Conservation (phyloP, 1,140 invertebrate genomes). For the Akabosia matsudoensis region DNA sequence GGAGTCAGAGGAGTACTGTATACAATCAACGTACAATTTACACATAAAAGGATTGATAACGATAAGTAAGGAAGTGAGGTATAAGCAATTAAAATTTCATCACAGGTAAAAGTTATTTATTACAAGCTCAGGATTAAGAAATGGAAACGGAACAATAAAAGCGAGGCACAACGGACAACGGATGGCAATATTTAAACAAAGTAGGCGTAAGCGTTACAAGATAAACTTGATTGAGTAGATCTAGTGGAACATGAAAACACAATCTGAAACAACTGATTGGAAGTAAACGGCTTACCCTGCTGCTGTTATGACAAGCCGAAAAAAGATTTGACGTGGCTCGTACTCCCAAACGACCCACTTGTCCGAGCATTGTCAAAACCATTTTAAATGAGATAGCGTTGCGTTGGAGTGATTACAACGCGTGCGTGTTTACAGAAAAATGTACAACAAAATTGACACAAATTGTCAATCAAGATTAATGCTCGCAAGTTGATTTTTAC, state of each 20-base stretch:
- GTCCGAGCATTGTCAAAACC: background rate
- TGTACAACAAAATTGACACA: background rate
- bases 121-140: too few relatives aligned
- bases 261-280: background rate
- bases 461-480: background rate
- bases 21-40: too few relatives aligned
- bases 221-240: background rate
- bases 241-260: background rate
- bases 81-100: too few relatives aligned
- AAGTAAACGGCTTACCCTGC: slow-evolving; percentile 1
- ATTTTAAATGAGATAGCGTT: too few relatives aligned
- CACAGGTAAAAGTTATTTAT: too few relatives aligned
- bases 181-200: background rate
- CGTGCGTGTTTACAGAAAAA: background rate
- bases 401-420: too few relatives aligned
- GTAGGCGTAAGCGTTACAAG: background rate
- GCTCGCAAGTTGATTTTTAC: too few relatives aligned
- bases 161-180: too few relatives aligned
- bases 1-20: too few relatives aligned
- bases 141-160: too few relatives aligned
- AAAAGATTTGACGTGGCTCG: background rate
- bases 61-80: too few relatives aligned
- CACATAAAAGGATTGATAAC: too few relatives aligned
- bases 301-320: background rate
- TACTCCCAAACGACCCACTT: background rate